Evolutionary conservation across 2,797 vertebrate genomes (phyloP), one percentile per base, ranked within the genome.

Genomic region (Pelobates cultripes): DNA sequence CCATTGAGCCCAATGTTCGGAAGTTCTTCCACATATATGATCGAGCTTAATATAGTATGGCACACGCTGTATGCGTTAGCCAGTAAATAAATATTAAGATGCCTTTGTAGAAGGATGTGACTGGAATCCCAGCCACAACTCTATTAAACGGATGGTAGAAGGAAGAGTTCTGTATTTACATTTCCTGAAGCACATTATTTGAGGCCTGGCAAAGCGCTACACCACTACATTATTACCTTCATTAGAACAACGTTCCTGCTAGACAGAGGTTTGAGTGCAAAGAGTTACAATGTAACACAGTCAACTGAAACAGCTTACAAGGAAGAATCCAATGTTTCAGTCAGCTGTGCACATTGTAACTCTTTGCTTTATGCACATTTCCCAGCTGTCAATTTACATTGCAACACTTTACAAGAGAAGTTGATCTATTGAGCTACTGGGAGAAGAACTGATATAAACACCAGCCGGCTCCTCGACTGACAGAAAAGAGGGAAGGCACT

Each of bases 381-480:
- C 82, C 82, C 82, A 84, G 77, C 82, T 84, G 82, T 84, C 82
- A 84, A 84, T 84, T 84, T 84, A 84, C 82, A 84, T 84, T 84
- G 82, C 82, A 79, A 72, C 77, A 84, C 82, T 84, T 84, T 79
- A 84, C 82, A 84, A 84, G 82, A 84, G 82, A 80, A 84, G 82
- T 76, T 84, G 82, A 84, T 84, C 82, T 84, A 84, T 84, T 76
- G 82, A 84, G 82, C 82, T 84, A 80, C 82, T 84, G 82, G 82
- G 82, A 84, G 82, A 84, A 79, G 78, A 80, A 64, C 77, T 75
- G 77, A 84, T 84, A 84, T 84, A 80, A 79, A 80, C 82, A 83
- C 44, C 81, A 84, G 82, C 82, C 53, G 67, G 82, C 73, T 78
- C 64, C 55, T 75, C 64, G 40, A 9, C 82, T 84, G 73, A 70